Base-by-base conservation (phyloP, 2,888 invertebrate species). In the Syrphus vitripennis region DNA sequence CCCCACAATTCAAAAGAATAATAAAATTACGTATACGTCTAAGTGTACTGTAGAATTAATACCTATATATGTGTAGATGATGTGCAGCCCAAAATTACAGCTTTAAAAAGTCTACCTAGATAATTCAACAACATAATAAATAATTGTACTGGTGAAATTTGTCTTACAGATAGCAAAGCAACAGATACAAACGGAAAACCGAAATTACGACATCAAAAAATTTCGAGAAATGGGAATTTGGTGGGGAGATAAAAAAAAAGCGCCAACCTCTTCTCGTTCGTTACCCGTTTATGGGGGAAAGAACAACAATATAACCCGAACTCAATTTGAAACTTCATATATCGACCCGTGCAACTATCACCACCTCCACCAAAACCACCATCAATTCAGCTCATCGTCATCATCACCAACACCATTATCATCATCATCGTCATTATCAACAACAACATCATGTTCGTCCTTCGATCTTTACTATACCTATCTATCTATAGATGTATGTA, bases 201-300 rank as follows among this genome's bases (percentile, higher is more conserved):
- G 5, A 67, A 67, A 67, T 67, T 16, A 70, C 67, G 48, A 53
- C 69, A 31, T 69, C 53, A 59, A 63, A 45, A 63, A 19, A 53
- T 53, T 12, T 45, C 29, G n/a, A 42, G 12, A 19, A 19, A 19
- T 10, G n/a, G n/a, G 26, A 4, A 4, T 21, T 31, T 14, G 12
- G 50, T 7, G 2, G 19, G 1, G 2, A 37, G 3, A 21, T 7
- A 55, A 31, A 42, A 37, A 74, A 61, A 67, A 65, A 48, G 48
- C n/a, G n/a, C n/a, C n/a, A n/a, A n/a, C 50, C 48, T 72, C 77
- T 61, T 21, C 76, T 77, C 67, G 84, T 81, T 77, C 67, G 84
- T 81, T 84, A 84, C 81, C 81, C 84, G 81, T 84, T 84, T 84
- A 84, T 84, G 67, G 72, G 59, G 55, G 61, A 16, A 31, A 29